These are phyloP conservation scores for Platysternon megacephalum DNA, from an alignment of 2,113 vertebrate genomes.

Conservation along the genomic window DNA sequence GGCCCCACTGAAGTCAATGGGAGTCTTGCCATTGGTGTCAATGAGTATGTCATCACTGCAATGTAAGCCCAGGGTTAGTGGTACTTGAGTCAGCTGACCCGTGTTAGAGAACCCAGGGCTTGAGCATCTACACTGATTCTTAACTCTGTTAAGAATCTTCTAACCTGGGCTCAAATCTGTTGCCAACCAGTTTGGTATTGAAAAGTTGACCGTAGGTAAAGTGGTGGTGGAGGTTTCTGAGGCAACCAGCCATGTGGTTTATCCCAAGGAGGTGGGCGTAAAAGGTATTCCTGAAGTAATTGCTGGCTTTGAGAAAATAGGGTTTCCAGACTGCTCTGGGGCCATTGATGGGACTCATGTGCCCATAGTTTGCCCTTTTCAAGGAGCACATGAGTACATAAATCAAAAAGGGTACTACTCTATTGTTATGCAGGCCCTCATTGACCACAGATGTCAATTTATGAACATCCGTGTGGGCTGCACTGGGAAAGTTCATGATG, in stretches of 20 bases:
- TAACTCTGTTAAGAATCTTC: not conserved
- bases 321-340: not conserved
- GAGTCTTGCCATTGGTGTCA: slow-evolving; percentile 51
- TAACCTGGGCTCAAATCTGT: not conserved
- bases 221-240: not conserved
- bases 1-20: slow-evolving; percentile 1
- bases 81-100: not conserved
- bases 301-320: not conserved
- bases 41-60: not conserved
- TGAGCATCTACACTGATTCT: not conserved
- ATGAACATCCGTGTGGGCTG: not conserved
- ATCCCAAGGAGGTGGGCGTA: not conserved
- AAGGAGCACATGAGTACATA: not conserved
- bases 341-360: not conserved
- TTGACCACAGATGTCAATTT: not conserved
- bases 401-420: not conserved
- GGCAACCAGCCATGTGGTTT: not conserved
- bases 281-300: not conserved
- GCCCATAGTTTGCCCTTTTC: not conserved
- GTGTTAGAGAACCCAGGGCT: not conserved
- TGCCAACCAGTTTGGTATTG: not conserved
- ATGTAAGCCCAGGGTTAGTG: not conserved
- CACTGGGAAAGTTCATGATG: not conserved
- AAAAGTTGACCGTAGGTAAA: not conserved
- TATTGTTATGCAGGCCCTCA: not conserved